A percentile compares a stretch with the other conserved stretches of the same genome.
These are phyloP conservation scores for Ctenochaetus hawaiiensis DNA, from an alignment of 2,797 vertebrate species.

Conservation along the genomic window DNA sequence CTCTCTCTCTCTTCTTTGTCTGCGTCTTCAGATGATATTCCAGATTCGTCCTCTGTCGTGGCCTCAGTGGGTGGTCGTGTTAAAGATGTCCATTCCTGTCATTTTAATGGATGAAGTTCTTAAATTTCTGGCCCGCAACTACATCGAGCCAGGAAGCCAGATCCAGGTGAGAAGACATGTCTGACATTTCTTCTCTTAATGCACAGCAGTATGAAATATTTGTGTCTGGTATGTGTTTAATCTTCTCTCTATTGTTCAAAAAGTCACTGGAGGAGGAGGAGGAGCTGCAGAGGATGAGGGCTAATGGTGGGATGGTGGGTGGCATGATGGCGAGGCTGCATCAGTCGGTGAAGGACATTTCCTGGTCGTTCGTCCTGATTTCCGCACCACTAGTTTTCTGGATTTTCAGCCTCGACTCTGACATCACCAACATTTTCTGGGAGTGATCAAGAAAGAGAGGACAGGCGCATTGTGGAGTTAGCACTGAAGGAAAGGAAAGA, in stretches of 20 bases:
- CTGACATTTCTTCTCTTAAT: not conserved
- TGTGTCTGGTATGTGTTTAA: slow-evolving; percentile 9
- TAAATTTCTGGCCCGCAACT: slow-evolving; percentile 87
- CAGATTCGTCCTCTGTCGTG: slow-evolving; percentile 87
- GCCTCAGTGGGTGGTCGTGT: slow-evolving; percentile 87
- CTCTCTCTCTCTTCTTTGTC: not conserved
- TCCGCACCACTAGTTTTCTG: slow-evolving; percentile 82
- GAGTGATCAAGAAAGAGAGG: slow-evolving; percentile 37
- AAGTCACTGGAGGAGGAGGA: slow-evolving; percentile 78
- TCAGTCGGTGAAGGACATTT: slow-evolving; percentile 77
- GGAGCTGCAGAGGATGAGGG: slow-evolving; percentile 52
- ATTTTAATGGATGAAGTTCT: slow-evolving; percentile 87
- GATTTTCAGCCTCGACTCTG: slow-evolving; percentile 89
- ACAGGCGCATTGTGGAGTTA: slow-evolving; percentile 3
- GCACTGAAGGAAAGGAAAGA: not conserved
- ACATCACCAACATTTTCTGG: slow-evolving; percentile 89
- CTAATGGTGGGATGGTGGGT: not conserved
- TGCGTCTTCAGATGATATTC: slow-evolving; percentile 80
- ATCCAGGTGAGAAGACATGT: slow-evolving; percentile 58
- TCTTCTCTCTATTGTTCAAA: not conserved
- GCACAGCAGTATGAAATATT: not conserved
- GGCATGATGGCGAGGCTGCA: slow-evolving; percentile 41
- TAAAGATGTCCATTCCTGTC: slow-evolving; percentile 89
- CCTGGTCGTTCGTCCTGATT: slow-evolving; percentile 85
- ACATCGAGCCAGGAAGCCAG: slow-evolving; percentile 83